Conservation (phyloP, 2,888 invertebrate genomes). For the Cryptosula pallasiana region DNA sequence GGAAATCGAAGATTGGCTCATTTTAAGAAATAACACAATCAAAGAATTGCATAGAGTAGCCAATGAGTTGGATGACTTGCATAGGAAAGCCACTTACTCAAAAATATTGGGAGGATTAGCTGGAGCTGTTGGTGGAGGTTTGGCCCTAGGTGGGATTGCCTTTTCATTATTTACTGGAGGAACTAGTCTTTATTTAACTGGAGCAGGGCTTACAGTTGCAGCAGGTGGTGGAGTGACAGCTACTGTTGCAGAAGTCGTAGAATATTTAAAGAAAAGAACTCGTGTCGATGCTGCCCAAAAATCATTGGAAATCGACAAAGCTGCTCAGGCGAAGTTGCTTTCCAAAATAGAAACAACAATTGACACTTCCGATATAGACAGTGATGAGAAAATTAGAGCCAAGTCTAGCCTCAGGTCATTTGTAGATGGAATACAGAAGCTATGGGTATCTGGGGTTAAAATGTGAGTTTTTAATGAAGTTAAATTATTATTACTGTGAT, state of each 20-base stretch:
- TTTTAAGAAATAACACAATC: conserved; percentile 13
- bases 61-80: conserved; percentile 19
- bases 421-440: background rate
- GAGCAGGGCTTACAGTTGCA: conserved; percentile 17
- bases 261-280: conserved; percentile 23
- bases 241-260: conserved; percentile 12
- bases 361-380: conserved; percentile 14
- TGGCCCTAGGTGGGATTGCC: conserved; percentile 1
- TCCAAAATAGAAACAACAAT: conserved; percentile 21
- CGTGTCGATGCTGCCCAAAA: conserved; percentile 12
- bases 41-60: background rate
- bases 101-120: conserved; percentile 19
- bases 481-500: too few relatives aligned
- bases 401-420: background rate
- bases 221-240: conserved; percentile 24
- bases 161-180: conserved; percentile 23
- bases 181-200: conserved; percentile 1
- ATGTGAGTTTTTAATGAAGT: conserved; percentile 11
- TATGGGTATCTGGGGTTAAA: conserved; percentile 6
- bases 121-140: conserved; percentile 22
- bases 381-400: background rate
- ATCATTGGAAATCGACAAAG: conserved; percentile 22
- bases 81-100: conserved; percentile 20
- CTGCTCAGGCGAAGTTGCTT: conserved; percentile 12
- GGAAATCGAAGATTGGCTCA: conserved; percentile 8